These are phyloP conservation scores for Wasmannia auropunctata DNA, from an alignment of 1,140 invertebrate species.

Conservation along the genomic window DNA sequence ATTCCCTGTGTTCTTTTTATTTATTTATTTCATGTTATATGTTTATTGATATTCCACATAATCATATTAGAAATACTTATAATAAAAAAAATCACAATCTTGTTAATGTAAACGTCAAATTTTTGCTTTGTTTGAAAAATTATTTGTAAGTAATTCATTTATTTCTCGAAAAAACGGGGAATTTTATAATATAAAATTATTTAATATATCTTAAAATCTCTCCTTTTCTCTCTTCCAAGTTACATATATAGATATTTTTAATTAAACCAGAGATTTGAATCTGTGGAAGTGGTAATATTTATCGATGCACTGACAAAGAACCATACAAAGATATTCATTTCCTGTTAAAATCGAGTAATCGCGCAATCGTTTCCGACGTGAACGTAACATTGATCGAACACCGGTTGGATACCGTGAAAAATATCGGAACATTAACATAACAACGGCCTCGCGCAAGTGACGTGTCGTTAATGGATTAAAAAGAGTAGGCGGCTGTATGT, in stretches of 20 bases:
- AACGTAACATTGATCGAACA: conserved; percentile 1
- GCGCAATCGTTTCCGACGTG: background rate
- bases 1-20: background rate
- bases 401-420: background rate
- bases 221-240: background rate
- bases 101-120: too few species aligned
- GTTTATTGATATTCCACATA: background rate
- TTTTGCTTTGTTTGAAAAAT: too few species aligned
- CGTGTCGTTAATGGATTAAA: conserved; percentile 36
- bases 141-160: too few species aligned
- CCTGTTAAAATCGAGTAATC: conserved; percentile 22
- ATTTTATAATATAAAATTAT: background rate
- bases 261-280: conserved; percentile 1
- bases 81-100: too few species aligned
- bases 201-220: background rate
- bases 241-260: background rate
- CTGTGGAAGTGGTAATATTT: background rate
- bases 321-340: background rate
- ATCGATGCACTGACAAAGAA: background rate
- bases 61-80: too few species aligned
- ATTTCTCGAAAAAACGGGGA: too few species aligned
- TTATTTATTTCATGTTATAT: background rate
- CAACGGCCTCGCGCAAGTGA: background rate
- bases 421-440: conserved; percentile 34
- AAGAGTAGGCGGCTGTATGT: conserved; percentile 3